Conservation (phyloP, 1,140 invertebrate species). For the Drosophila cardini region DNA sequence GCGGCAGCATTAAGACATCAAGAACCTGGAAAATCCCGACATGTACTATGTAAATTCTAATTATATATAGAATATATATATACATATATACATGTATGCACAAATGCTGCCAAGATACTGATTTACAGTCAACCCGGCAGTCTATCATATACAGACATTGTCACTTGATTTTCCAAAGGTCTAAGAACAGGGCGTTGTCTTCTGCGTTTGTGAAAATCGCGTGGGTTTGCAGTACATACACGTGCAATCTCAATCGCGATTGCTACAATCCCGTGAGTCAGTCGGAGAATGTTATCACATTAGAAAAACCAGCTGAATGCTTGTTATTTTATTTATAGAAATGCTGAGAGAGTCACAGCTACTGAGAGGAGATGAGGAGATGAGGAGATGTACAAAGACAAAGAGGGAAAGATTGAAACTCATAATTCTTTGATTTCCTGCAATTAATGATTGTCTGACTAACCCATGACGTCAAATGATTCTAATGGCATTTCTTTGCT, state of each 20-base stretch:
- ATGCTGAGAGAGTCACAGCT: constrained; percentile 1
- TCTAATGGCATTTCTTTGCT: constrained; percentile 54
- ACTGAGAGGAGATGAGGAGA: too few species aligned
- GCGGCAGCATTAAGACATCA: constrained; percentile 4
- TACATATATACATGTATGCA: constrained; percentile 25
- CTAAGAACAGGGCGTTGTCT: constrained; percentile 12
- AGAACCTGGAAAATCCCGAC: constrained; percentile 52
- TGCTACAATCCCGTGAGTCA: constrained; percentile 21
- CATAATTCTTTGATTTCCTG: constrained; percentile 64
- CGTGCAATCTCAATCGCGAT: constrained; percentile 23
- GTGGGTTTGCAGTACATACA: constrained; percentile 23
- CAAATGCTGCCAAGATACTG: neutral
- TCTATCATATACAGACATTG: neutral
- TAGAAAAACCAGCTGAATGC: constrained; percentile 51
- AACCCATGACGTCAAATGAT: constrained; percentile 33
- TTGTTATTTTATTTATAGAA: constrained; percentile 45
- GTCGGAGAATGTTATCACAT: constrained; percentile 24
- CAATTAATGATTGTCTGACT: constrained; percentile 36
- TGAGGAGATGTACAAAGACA: too few species aligned
- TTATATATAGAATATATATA: constrained; percentile 50
- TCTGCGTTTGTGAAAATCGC: neutral
- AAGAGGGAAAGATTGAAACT: constrained; percentile 9
- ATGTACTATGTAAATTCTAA: constrained; percentile 39
- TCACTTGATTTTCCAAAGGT: constrained; percentile 15
- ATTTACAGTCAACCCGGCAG: neutral